phyloP scores from a whole-genome alignment of 2,888 invertebrate genomes.

The Tortricodes alternella region DNA sequence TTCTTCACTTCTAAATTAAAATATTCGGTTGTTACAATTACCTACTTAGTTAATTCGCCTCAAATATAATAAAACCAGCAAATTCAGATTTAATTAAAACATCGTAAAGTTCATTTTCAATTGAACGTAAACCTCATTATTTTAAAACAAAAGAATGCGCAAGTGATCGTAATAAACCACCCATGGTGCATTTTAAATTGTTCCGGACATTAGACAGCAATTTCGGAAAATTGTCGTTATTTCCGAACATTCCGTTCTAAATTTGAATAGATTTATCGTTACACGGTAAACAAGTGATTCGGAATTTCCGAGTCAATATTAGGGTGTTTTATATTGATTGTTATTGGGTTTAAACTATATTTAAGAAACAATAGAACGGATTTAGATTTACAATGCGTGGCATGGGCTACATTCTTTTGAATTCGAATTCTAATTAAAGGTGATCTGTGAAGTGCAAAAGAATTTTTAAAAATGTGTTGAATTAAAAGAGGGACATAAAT shows the following conservation, averaged over 20 bases:
- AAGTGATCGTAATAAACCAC: constrained; percentile 26
- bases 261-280: constrained; percentile 30
- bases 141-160: constrained; percentile 10
- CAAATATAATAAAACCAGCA: too few species aligned
- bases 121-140: not conserved
- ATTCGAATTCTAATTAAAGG: too few species aligned
- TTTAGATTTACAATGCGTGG: too few species aligned
- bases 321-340: not conserved
- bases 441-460: too few species aligned
- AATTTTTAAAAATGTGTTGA: too few species aligned
- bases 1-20: too few species aligned
- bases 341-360: not conserved
- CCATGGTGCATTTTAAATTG: constrained; percentile 20
- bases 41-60: too few species aligned
- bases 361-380: not conserved
- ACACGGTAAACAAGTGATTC: constrained; percentile 17
- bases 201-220: constrained; percentile 7
- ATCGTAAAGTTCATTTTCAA: not conserved
- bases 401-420: too few species aligned
- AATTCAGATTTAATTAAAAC: too few species aligned
- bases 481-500: too few species aligned
- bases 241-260: constrained; percentile 2
- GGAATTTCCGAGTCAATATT: constrained; percentile 14
- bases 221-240: not conserved
- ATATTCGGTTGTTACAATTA: too few species aligned